Conservation (phyloP, 2,797 vertebrate species). For the Morus bassanus region DNA sequence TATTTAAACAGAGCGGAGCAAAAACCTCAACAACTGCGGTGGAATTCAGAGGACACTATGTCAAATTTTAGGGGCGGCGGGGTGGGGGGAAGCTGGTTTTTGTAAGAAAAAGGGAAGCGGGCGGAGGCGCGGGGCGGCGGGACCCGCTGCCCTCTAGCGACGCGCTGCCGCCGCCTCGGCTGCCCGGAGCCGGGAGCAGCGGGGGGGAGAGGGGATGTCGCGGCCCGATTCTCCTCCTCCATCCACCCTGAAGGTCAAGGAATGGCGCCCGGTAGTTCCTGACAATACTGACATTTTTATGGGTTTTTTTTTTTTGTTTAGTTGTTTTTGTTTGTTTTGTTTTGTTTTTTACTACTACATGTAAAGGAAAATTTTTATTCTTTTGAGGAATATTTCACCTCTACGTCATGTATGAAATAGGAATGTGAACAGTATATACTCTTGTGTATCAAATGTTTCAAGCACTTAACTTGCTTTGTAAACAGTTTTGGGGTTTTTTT, state of each 20-base stretch:
- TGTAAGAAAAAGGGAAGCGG: too few species aligned
- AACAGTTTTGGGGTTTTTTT: constrained; percentile 25
- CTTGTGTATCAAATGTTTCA: constrained; percentile 71
- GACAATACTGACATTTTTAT: constrained; percentile 62
- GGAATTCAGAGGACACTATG: neutral
- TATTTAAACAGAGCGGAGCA: neutral
- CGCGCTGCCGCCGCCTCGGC: neutral
- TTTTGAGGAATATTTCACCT: constrained; percentile 67
- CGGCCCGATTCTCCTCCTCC: neutral
- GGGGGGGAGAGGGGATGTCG: neutral
- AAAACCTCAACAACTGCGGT: neutral
- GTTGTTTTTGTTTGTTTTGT: too few species aligned
- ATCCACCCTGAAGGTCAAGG: constrained; percentile 32
- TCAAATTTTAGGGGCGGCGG: neutral
- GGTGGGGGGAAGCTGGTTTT: too few species aligned
- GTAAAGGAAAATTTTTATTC: constrained; percentile 69
- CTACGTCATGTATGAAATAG: constrained; percentile 75
- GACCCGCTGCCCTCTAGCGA: constrained; percentile 50
- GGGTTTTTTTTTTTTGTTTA: neutral
- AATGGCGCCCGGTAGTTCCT: constrained; percentile 49
- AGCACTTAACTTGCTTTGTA: constrained; percentile 75
- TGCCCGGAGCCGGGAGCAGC: neutral
- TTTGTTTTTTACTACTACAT: constrained; percentile 46
- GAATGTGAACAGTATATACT: constrained; percentile 75
- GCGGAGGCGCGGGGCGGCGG: neutral